These are phyloP conservation scores for Poecilia gillii DNA, from an alignment of 2,797 vertebrate species.

Conservation along the genomic window DNA sequence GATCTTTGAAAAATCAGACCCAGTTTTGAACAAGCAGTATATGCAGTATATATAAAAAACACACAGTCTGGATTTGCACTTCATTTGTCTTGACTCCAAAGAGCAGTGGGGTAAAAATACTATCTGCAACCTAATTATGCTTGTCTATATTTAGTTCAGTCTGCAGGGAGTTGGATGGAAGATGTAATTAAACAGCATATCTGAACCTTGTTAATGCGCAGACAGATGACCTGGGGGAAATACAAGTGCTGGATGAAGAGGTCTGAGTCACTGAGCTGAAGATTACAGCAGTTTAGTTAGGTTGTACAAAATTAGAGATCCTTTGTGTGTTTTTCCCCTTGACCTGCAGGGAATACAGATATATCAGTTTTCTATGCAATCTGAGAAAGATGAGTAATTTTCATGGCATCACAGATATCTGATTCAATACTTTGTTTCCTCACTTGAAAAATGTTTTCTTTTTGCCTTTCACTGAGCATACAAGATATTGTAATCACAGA, in stretches of 20 bases:
- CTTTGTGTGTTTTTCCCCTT: not conserved
- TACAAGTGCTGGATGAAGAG: slow-evolving; percentile 23
- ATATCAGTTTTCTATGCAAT: not conserved
- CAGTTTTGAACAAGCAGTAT: not conserved
- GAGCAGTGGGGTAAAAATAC: slow-evolving; percentile 18
- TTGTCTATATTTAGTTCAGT: slow-evolving; percentile 51
- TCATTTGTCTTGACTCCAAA: not conserved
- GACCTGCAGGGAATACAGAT: slow-evolving; percentile 10
- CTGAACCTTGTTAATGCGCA: slow-evolving; percentile 58
- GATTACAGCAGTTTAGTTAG: slow-evolving; percentile 47
- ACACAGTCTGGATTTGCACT: not conserved
- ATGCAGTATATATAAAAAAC: not conserved
- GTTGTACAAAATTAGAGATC: slow-evolving; percentile 28
- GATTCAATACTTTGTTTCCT: not conserved
- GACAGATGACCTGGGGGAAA: slow-evolving; percentile 40
- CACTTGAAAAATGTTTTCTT: not conserved
- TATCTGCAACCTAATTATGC: slow-evolving; percentile 43
- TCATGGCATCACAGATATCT: not conserved
- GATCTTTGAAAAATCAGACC: not conserved
- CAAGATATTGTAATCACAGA: not conserved
- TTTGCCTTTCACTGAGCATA: not conserved
- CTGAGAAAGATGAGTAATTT: not conserved
- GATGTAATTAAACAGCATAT: slow-evolving; percentile 62
- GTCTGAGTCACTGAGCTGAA: slow-evolving; percentile 37
- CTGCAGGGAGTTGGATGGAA: slow-evolving; percentile 32